These are phyloP conservation scores for Zoroaster sp. DNA, from an alignment of 53 echinoderm and acorn worm species.

Conservation along the genomic window DNA sequence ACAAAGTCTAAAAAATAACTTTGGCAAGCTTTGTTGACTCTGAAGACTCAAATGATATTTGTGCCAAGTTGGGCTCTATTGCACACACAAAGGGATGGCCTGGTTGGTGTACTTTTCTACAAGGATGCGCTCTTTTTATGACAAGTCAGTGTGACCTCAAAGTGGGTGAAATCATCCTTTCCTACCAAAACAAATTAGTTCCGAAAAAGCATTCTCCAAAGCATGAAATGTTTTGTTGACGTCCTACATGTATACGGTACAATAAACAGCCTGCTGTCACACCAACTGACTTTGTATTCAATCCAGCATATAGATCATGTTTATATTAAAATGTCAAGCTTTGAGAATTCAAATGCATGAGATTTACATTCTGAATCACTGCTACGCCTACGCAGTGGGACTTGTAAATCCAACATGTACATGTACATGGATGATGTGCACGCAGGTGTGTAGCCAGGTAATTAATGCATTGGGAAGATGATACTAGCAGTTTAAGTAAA, in stretches of 20 bases:
- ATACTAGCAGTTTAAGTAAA: too few species aligned
- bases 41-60: background rate
- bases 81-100: background rate
- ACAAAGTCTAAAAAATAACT: background rate
- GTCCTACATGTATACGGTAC: too few species aligned
- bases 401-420: too few species aligned
- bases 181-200: background rate
- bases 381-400: background rate
- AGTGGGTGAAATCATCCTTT: background rate
- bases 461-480: too few species aligned
- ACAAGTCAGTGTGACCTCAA: background rate
- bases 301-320: background rate
- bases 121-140: background rate
- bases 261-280: background rate
- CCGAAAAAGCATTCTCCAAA: too few species aligned
- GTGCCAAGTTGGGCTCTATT: background rate
- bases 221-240: too few species aligned
- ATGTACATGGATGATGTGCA: background rate
- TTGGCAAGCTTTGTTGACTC: background rate
- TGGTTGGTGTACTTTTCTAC: background rate
- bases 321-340: background rate
- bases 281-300: background rate
- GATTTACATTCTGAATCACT: background rate
- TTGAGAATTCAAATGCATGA: too few species aligned
- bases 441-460: too few species aligned